phyloP scores from a whole-genome alignment of 2,888 invertebrate species.

The Ommatoiulus sabulosus region DNA sequence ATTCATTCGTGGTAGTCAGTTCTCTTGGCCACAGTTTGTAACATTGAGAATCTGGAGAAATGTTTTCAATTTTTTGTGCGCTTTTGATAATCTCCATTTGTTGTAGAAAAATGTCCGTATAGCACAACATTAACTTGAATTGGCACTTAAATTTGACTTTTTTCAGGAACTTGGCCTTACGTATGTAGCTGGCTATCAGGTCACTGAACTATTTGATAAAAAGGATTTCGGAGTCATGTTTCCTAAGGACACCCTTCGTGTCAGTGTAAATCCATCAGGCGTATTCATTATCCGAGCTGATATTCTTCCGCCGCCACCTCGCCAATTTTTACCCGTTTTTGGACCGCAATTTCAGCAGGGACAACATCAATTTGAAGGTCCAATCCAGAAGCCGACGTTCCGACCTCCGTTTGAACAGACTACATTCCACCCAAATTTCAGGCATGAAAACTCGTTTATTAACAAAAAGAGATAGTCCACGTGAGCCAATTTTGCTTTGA shows the following conservation, averaged over 20 bases:
- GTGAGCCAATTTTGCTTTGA: neutral
- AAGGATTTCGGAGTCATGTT: conserved; percentile 87
- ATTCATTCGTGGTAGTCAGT: too few species aligned
- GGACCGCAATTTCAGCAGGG: neutral
- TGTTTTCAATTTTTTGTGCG: too few species aligned
- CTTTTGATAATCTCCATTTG: too few species aligned
- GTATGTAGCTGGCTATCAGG: conserved; percentile 84
- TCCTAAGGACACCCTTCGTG: conserved; percentile 71
- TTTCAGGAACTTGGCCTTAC: conserved; percentile 75
- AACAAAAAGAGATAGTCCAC: neutral
- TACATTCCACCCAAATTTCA: neutral
- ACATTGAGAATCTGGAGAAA: too few species aligned
- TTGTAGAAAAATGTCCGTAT: too few species aligned
- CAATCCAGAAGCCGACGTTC: neutral
- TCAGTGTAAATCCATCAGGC: conserved; percentile 59
- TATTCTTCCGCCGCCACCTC: conserved; percentile 28
- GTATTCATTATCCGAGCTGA: conserved; percentile 59
- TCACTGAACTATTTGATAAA: conserved; percentile 80
- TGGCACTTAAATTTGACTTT: neutral
- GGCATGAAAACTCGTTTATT: conserved; percentile 29
- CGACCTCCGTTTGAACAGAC: conserved; percentile 19
- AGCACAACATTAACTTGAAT: neutral
- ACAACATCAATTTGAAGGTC: conserved; percentile 46
- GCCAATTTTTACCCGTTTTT: neutral
- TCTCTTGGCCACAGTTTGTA: too few species aligned